Evolutionary conservation across 2,888 invertebrate genomes (phyloP), one percentile per base, ranked within the genome.

Genomic region (Oxyscelio sp.): DNA sequence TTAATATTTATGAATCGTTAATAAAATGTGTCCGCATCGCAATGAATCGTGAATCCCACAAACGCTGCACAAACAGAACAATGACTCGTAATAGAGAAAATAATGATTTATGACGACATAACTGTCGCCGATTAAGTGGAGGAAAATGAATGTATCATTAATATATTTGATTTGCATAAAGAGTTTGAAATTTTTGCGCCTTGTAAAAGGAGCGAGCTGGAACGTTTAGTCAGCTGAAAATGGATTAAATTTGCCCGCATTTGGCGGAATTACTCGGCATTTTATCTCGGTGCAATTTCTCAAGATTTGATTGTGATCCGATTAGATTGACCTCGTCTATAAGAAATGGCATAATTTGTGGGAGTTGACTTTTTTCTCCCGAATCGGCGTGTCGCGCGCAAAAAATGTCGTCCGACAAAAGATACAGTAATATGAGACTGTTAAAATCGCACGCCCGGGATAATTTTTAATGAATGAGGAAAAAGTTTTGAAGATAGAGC

Each of bases 181-280:
- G 66, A 73, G 43, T 59, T 43, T 6, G 24, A 43, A 34, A 17
- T 17, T 19, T 58, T 58, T 58, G 19, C 27, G 50, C 22, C 19
- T 24, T 63, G 58, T 71, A 71, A 79, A 79, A 71, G 45, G 27
- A 27, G 27, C 27, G 6, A 5, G 27, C 6, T 6, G 61, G 54
- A 56, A 34, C 59, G 61, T 71, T 68, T 70, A 70, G 65, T 73
- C 68, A 59, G 66, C 54, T 66, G 65, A 56, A 56, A 84, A 45
- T 83, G 84, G 88, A 90, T 90, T 87, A 88, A 71, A 83, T 74
- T 56, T 66, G 45, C 89, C 87, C 87, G 89, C 90, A 89, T 90
- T 84, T 78, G 68, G 34, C 38, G 13, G 17, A 45, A 63, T 79
- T 24, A 65, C 70, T 63, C 63, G 56, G 56, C 52, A 86, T 87